Conservation (phyloP, 2,113 vertebrate genomes). For the Apodemus speciosus region DNA sequence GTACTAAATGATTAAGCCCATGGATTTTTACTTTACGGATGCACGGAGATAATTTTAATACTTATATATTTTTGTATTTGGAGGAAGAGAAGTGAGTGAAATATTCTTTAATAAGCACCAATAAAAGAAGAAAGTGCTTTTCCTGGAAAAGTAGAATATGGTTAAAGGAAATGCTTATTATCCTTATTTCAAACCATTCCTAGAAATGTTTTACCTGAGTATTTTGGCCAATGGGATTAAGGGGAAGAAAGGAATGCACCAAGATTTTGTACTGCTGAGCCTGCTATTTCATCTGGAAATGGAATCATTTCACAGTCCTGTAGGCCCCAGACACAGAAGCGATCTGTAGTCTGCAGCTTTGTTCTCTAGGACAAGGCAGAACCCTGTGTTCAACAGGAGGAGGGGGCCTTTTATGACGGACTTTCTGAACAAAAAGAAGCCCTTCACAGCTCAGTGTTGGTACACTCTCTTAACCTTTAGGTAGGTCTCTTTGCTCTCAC, state of each 20-base stretch:
- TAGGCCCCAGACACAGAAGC: conserved; percentile 46
- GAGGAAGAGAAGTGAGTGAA: conserved; percentile 39
- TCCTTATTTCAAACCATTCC: conserved; percentile 56
- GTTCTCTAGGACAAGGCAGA: conserved; percentile 62
- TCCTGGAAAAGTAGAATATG: conserved; percentile 48
- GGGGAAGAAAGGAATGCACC: conserved; percentile 43
- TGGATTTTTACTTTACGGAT: conserved; percentile 15
- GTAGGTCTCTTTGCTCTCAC: conserved; percentile 41
- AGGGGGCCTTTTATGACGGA: neutral
- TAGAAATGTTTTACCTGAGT: conserved; percentile 68
- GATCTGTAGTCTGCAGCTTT: conserved; percentile 40
- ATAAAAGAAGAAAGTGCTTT: conserved; percentile 60
- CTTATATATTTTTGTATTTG: conserved; percentile 51
- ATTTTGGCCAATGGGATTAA: conserved; percentile 59
- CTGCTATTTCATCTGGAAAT: conserved; percentile 54
- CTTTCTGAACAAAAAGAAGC: conserved; percentile 50
- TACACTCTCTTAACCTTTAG: neutral
- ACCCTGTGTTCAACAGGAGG: conserved; percentile 28
- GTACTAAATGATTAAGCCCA: neutral
- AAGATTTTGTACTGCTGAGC: conserved; percentile 64
- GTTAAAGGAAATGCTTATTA: conserved; percentile 55
- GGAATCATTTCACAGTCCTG: conserved; percentile 64
- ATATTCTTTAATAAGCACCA: conserved; percentile 52
- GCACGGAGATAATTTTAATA: conserved; percentile 35
- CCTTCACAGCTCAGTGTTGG: conserved; percentile 40